Evolutionary conservation across 2,797 vertebrate species (phyloP).

Genomic region (Poecilia gillii): DNA sequence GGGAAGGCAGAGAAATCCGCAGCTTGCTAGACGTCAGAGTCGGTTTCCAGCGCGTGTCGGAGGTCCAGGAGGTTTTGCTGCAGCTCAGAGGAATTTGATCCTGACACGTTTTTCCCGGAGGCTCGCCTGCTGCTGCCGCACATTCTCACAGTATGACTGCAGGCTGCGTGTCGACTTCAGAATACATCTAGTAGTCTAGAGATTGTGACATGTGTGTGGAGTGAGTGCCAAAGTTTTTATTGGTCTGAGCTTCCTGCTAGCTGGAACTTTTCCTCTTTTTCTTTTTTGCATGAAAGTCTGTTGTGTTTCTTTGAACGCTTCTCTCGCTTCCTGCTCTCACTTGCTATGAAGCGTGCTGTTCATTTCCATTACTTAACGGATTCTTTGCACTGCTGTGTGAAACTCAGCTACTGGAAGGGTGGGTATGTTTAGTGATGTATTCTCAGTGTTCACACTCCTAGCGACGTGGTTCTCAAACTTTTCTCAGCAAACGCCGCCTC

Average conservation of each 20-base stretch:
- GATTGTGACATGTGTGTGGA: not conserved
- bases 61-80: slow-evolving; percentile 31
- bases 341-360: slow-evolving; percentile 48
- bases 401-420: slow-evolving; percentile 52
- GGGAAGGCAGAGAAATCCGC: slow-evolving; percentile 67
- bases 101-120: slow-evolving; percentile 40
- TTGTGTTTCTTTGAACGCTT: slow-evolving; percentile 20
- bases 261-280: not conserved
- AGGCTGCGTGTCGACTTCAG: slow-evolving; percentile 25
- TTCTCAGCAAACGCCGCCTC: not conserved
- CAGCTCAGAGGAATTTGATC: slow-evolving; percentile 48
- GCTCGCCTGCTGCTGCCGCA: slow-evolving; percentile 34
- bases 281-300: slow-evolving; percentile 40
- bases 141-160: slow-evolving; percentile 37
- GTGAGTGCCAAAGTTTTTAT: slow-evolving; percentile 7
- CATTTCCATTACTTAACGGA: slow-evolving; percentile 23
- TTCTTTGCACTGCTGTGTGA: slow-evolving; percentile 27
- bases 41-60: slow-evolving; percentile 15
- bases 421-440: slow-evolving; percentile 32
- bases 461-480: slow-evolving; percentile 1
- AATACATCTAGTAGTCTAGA: slow-evolving; percentile 1
- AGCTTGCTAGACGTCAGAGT: slow-evolving; percentile 10
- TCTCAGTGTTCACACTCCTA: slow-evolving; percentile 1
- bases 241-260: slow-evolving; percentile 13
- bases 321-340: slow-evolving; percentile 17